Evolutionary conservation across 2,888 invertebrate genomes (phyloP), one percentile per base, ranked within the genome.

Genomic region (Yponomeuta plumbellus): DNA sequence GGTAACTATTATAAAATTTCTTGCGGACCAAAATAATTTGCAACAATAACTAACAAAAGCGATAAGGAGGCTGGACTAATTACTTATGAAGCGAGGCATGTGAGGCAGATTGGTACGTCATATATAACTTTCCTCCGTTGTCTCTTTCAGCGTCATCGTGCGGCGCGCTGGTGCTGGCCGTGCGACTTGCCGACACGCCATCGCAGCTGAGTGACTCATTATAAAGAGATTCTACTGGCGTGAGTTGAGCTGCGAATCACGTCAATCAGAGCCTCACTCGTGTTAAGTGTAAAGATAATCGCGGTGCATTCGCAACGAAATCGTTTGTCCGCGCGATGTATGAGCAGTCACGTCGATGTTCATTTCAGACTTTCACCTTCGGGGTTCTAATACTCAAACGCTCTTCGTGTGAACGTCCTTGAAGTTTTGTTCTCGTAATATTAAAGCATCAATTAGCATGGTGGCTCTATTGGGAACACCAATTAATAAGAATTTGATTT

Each of bases 321-420:
- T 20, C 40, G 39, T 79, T 78, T 75, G 77, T 77, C 76, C 78
- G 78, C 75, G 75, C 73, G 75, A 76, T 76, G 75, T 75, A 76
- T 74, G 74, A 76, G 74, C 76, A 75, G 77, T 77, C 75, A 76
- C 71, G 69, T 73, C 71, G 70, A 75, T 21, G 52, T 44, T 20
- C 72, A 70, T 73, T 75, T 75, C 68, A 73, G 70, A 79, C 79
- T 83, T 81, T 81, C 79, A 77, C 72, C 78, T 76, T 77, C 74
- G 23, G n/a, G 73, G 69, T 22, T n/a, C 58, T 58, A 22, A 11
- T 58, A 58, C 20, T 17, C 17, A 52, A 52, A 17, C 44, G 17
- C 17, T 52, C 44, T 52, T 17, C 44, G 44, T 52, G 44, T 52
- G 44, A 52, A 52, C 44, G 44, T 52, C 44, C 44, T 52, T 52